Base-by-base conservation (phyloP, 1,140 invertebrate genomes). In the Hycleus cichorii region DNA sequence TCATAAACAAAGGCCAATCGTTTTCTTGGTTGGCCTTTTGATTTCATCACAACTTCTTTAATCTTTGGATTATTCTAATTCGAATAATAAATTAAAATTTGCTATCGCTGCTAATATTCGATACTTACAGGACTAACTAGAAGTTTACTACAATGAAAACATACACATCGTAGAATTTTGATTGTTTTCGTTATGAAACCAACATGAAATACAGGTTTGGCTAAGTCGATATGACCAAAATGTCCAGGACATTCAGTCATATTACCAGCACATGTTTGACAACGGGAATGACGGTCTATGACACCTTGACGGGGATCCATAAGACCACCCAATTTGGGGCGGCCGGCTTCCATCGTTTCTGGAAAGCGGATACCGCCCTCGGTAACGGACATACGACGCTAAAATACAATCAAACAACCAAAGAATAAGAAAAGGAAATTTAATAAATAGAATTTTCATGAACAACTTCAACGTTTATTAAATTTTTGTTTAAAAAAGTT, bases 291-390 rank as follows among this genome's bases (percentile, higher is more conserved):
- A 63, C 95, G 82, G 70, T 99, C 97, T 24, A 98, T 92, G 8
- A 97, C 95, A 58, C 97, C 97, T 78, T 99, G 97, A 27, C 97
- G 80, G 0, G 97, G 97, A 75, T 99, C 97, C 95, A 99, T 98
- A 42, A 99, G 84, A 24, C 97, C 97, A 2, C 95, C 94, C 49
- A 97, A 73, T 73, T 99, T 99, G 0, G 97, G 97, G 4, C 94
- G 83, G 9, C 97, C 97, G 43, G 95, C 95, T 78, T 99, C 97
- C 85, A 97, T 96, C 0, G 95, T 96, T 78, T 99, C 97, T 7
- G 96, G 85, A 76, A 93, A 99, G 68, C 88, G 87, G 60, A 99
- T 96, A 45, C 95, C 95, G 27, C 93, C 93, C 71, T 98, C 95
- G 5, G 95, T 98, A 40, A 99, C 94, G 49, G 93, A 96, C 93